A percentile compares a stretch with the other conserved stretches of the same genome.
Conservation (phyloP, 2,797 vertebrate species). For the Acipenser ruthenus region DNA sequence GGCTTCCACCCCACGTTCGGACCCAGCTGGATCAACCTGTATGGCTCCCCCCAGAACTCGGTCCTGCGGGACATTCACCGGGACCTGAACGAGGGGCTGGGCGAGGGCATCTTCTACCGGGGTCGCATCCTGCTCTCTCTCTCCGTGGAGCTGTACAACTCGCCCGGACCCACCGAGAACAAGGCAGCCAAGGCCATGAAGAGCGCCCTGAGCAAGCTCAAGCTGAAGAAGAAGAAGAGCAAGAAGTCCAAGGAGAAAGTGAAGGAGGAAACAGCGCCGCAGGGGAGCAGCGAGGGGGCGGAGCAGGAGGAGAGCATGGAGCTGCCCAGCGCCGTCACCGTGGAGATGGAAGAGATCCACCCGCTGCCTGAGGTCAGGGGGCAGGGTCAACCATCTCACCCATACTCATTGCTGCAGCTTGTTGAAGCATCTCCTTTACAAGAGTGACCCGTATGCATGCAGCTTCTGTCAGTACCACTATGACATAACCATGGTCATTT, state of each 20-base stretch:
- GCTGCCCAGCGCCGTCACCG: constrained; percentile 70
- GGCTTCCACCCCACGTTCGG: constrained; percentile 90
- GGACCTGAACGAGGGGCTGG: constrained; percentile 77
- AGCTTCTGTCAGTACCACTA: too few species aligned
- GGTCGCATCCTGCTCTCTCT: constrained; percentile 77
- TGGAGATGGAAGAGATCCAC: constrained; percentile 78
- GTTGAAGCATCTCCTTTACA: too few species aligned
- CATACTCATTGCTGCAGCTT: background rate
- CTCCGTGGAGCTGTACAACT: constrained; percentile 66
- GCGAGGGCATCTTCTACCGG: constrained; percentile 80
- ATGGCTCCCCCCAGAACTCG: constrained; percentile 79
- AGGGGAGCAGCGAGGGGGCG: constrained; percentile 30
- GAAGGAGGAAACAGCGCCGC: constrained; percentile 34
- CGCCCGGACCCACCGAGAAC: constrained; percentile 44
- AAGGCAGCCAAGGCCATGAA: constrained; percentile 42
- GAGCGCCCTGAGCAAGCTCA: constrained; percentile 57
- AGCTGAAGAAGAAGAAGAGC: constrained; percentile 68
- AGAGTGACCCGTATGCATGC: too few species aligned
- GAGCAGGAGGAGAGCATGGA: constrained; percentile 49
- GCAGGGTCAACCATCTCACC: background rate
- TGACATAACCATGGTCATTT: too few species aligned
- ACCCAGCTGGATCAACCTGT: constrained; percentile 82
- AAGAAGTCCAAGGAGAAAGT: constrained; percentile 61
- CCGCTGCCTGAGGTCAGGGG: constrained; percentile 74
- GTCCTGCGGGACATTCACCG: constrained; percentile 71